phyloP scores from a whole-genome alignment of 2,797 vertebrate species.

The Enteromius trimaculatus region DNA sequence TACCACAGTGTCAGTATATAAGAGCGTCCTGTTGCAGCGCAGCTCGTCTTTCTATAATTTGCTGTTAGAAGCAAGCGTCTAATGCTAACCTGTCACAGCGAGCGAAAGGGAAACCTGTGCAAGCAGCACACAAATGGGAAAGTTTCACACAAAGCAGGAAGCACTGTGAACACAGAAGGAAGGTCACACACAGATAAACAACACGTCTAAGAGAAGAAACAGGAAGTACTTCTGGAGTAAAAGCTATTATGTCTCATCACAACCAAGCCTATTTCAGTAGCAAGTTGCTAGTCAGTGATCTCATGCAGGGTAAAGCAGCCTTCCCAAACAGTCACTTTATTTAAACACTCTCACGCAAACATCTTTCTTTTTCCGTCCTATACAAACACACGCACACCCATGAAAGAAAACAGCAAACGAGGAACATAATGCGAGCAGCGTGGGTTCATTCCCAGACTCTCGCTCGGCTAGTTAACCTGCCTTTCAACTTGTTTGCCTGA shows the following conservation, averaged over 20 bases:
- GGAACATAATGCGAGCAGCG: not conserved
- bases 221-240: slow-evolving; percentile 27
- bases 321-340: slow-evolving; percentile 17
- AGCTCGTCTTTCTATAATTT: not conserved
- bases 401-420: not conserved
- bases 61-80: not conserved
- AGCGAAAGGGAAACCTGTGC: slow-evolving; percentile 5
- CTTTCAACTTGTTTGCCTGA: slow-evolving; percentile 74
- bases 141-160: not conserved
- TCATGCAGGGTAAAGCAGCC: not conserved
- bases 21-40: not conserved
- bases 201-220: not conserved
- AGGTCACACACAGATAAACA: slow-evolving; percentile 30
- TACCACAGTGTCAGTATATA: not conserved
- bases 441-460: slow-evolving; percentile 19
- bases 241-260: not conserved
- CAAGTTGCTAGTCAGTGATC: not conserved
- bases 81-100: not conserved
- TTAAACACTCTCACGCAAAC: not conserved
- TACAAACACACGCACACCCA: slow-evolving; percentile 24
- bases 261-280: not conserved
- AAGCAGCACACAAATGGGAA: not conserved
- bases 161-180: slow-evolving; percentile 9
- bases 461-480: slow-evolving; percentile 38
- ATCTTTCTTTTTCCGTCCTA: not conserved